Conservation (phyloP, 1,140 invertebrate species). For the Galleria mellonella region DNA sequence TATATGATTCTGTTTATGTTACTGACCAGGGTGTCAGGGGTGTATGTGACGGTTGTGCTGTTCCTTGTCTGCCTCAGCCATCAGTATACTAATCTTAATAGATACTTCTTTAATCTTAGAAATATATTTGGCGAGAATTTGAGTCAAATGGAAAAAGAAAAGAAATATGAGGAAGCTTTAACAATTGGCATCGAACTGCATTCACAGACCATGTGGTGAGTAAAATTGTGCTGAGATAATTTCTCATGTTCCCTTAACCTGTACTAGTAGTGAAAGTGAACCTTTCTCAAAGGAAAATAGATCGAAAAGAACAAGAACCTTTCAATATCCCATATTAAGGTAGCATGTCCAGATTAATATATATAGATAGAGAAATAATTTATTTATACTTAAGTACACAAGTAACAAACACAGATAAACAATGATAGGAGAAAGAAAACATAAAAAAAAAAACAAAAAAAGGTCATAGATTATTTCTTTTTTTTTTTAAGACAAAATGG, state of each 20-base stretch:
- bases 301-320: no score
- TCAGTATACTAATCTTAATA: slow-evolving; percentile 38
- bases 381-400: no score
- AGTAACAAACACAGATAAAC: not conserved
- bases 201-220: slow-evolving; percentile 5
- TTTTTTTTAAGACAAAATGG: no score
- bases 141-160: slow-evolving; percentile 26
- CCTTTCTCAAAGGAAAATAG: no score
- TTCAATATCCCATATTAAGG: no score
- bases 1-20: slow-evolving; percentile 44
- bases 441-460: no score
- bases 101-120: slow-evolving; percentile 35
- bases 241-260: no score
- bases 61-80: slow-evolving; percentile 27
- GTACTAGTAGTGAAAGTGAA: no score
- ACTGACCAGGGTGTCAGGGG: slow-evolving; percentile 19
- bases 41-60: slow-evolving; percentile 25
- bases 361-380: no score
- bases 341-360: no score
- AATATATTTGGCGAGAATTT: slow-evolving; percentile 26
- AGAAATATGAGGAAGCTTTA: slow-evolving; percentile 26
- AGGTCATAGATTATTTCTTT: not conserved
- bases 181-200: slow-evolving; percentile 40
- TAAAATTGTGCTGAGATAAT: no score
- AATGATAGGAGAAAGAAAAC: not conserved